phyloP scores from a whole-genome alignment of 2,113 vertebrate species.

The Typhlomys cinereus region DNA sequence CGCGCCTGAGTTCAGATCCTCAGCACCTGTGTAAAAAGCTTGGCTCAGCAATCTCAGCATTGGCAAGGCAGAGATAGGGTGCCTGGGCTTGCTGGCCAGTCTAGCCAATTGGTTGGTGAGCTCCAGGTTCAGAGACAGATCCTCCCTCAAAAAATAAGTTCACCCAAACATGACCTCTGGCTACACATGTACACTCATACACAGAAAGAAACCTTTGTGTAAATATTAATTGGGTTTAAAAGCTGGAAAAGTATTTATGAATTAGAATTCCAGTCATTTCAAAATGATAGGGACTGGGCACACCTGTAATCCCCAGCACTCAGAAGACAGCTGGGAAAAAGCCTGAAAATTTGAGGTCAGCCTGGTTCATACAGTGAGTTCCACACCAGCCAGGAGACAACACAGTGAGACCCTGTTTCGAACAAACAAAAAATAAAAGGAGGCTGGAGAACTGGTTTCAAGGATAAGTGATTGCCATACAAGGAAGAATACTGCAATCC shows the following conservation, averaged over 20 bases:
- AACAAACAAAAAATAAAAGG: not conserved
- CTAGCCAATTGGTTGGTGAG: not conserved
- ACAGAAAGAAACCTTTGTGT: not conserved
- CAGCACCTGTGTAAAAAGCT: not conserved
- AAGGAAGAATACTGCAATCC: too few species aligned
- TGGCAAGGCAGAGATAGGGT: not conserved
- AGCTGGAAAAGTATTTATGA: not conserved
- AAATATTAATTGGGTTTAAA: not conserved
- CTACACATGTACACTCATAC: not conserved
- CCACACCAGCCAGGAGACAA: too few species aligned
- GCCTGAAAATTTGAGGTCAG: not conserved
- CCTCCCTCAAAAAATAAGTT: too few species aligned
- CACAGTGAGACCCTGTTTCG: not conserved
- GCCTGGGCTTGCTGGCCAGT: not conserved
- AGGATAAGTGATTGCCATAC: too few species aligned
- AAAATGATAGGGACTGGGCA: not conserved
- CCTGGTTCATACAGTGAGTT: not conserved
- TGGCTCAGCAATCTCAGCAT: not conserved
- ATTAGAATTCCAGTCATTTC: not conserved
- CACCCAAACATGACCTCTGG: too few species aligned
- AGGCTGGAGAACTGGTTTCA: too few species aligned
- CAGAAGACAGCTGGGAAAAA: not conserved
- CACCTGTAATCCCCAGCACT: not conserved
- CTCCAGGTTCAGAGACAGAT: not conserved
- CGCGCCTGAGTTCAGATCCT: not conserved